Percentiles rank a stretch among this genome's conserved stretches.
Evolutionary conservation across 2,888 invertebrate genomes (phyloP).

Genomic region (Trachelus tabidus): DNA sequence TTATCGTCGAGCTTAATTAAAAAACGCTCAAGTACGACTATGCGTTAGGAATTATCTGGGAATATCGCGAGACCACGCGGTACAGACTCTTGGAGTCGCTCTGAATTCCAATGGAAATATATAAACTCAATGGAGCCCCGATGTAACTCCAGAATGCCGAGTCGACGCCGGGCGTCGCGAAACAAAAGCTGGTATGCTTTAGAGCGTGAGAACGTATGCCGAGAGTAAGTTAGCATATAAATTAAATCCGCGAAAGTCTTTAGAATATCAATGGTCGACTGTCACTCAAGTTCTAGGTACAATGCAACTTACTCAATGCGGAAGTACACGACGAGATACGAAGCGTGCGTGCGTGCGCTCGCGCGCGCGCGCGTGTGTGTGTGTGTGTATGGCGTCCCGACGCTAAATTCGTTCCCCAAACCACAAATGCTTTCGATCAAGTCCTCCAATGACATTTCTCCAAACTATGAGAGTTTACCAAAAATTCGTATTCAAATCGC

Average conservation of each 20-base stretch:
- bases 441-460: neutral
- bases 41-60: no score
- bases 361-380: no score
- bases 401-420: no score
- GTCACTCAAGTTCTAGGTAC: constrained; percentile 16
- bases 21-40: constrained; percentile 24
- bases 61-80: neutral
- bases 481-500: constrained; percentile 1
- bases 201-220: neutral
- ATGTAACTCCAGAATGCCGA: neutral
- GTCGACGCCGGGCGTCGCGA: no score
- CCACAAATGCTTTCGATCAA: no score
- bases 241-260: constrained; percentile 54
- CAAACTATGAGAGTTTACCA: neutral
- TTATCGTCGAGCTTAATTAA: constrained; percentile 46
- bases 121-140: no score
- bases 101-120: no score
- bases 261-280: constrained; percentile 52
- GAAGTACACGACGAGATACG: neutral
- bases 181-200: no score
- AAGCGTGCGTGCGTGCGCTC: no score
- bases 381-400: no score
- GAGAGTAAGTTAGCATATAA: constrained; percentile 53
- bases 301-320: constrained; percentile 7
- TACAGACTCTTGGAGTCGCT: no score